These are phyloP conservation scores for Drosophila demipolita DNA, from an alignment of 2,888 invertebrate genomes.

Conservation along the genomic window DNA sequence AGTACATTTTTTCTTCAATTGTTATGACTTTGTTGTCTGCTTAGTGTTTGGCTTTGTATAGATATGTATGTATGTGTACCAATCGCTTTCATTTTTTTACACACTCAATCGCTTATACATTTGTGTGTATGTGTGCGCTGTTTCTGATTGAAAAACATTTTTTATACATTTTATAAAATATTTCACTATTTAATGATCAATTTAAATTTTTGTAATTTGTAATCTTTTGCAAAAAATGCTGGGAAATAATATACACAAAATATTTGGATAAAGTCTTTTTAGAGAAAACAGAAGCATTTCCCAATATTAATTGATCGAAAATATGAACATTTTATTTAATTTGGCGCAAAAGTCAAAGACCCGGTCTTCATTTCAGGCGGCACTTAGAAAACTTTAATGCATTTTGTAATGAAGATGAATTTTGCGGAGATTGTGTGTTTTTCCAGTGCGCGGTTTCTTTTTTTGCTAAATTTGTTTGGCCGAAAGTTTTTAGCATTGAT, in stretches of 20 bases:
- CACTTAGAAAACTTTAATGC: conserved; percentile 59
- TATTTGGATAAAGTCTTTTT: conserved; percentile 28
- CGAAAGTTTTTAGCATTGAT: conserved; percentile 58
- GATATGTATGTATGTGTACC: not conserved
- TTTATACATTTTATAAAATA: not conserved
- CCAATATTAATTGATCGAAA: conserved; percentile 43
- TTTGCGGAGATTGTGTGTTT: conserved; percentile 75
- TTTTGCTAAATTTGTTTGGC: conserved; percentile 61
- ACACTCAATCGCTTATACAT: not conserved
- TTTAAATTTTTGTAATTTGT: not conserved
- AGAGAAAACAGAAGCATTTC: conserved; percentile 3
- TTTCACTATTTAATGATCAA: not conserved
- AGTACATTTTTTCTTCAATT: too few relatives aligned
- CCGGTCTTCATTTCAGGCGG: not conserved
- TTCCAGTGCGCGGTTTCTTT: conserved; percentile 71
- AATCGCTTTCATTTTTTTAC: not conserved
- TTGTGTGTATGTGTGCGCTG: not conserved
- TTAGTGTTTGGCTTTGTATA: not conserved
- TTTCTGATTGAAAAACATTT: not conserved
- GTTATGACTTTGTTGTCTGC: too few relatives aligned
- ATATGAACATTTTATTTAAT: conserved; percentile 46
- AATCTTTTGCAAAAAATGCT: conserved; percentile 3
- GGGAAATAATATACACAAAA: conserved; percentile 20
- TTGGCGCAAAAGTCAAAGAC: too few relatives aligned
- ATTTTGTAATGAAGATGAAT: conserved; percentile 75